A percentile compares a stretch with the other conserved stretches of the same genome.
These are phyloP conservation scores for Crocidura indochinensis DNA, from an alignment of 2,797 vertebrate genomes.

Conservation along the genomic window DNA sequence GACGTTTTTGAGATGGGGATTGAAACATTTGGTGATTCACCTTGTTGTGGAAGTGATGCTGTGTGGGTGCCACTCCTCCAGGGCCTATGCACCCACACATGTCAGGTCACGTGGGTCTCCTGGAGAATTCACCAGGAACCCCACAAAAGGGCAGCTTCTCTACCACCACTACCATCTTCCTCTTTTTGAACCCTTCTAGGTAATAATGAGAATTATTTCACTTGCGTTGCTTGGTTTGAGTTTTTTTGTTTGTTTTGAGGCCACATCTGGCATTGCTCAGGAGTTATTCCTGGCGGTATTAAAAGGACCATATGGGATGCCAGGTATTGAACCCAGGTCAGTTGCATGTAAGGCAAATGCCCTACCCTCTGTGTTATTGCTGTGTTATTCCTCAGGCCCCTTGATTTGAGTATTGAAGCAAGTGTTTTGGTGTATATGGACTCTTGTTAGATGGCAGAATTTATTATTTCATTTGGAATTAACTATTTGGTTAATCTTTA, in stretches of 20 bases:
- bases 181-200: background rate
- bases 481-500: slow-evolving; percentile 31
- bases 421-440: background rate
- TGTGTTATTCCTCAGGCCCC: background rate
- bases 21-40: too few species aligned
- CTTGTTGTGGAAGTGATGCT: background rate
- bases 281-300: too few species aligned
- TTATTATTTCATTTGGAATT: slow-evolving; percentile 40
- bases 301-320: too few species aligned
- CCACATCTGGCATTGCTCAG: too few species aligned
- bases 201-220: background rate
- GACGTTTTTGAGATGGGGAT: too few species aligned
- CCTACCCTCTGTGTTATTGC: too few species aligned
- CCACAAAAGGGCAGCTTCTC: too few species aligned
- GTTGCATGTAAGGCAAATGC: too few species aligned
- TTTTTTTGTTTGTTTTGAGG: background rate
- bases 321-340: too few species aligned
- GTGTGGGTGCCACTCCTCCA: background rate
- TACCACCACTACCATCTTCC: background rate
- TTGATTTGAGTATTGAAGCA: slow-evolving; percentile 20
- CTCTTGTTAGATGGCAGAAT: background rate
- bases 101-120: background rate
- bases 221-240: background rate
- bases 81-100: too few species aligned
- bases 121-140: background rate